Base-by-base conservation (phyloP, 2,797 vertebrate species). In the Propithecus perrieri region DNA sequence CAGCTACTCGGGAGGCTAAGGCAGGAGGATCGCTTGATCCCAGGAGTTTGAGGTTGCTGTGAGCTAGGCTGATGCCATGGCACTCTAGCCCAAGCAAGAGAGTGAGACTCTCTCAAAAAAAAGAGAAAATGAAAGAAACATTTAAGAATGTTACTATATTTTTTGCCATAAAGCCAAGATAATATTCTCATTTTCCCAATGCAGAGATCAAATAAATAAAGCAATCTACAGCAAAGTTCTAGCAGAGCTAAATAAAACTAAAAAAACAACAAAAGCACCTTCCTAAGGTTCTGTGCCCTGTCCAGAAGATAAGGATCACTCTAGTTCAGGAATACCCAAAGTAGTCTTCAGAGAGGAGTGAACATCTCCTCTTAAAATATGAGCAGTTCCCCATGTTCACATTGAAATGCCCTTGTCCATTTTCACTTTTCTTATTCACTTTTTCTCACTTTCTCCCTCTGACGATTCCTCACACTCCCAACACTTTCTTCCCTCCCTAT, bases 111-210 rank as follows among this genome's bases (percentile, higher is more conserved):
- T 43, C 5, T 43, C 43, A 38, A 38, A 43, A 43, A 43, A n/a
- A 53, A 89, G 2, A 30, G 26, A 24, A 38, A 83, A 55, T n/a
- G n/a, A 85, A 90, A 85, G 30, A 80, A 91, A 63, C 5, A n/a
- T 53, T 83, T 83, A 93, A 89, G 48, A 83, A 79, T 79, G 2
- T 65, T 38, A 85, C 4, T 83, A 53, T 43, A 72, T 35, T 55
- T 84, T 91, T 85, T 84, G 61, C 33, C 43, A 80, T 57, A 85
- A 83, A 91, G 38, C n/a, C n/a, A 86, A 80, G 74, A 86, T 91
- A 86, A 57, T 78, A 57, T 53, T 74, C 26, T 38, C 41, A 57
- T 53, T 96, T 95, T 92, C 76, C 38, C 71, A 94, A 55, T 55
- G 55, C 18, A 84, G 63, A 90, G 38, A 85, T 71, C 14, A 88